These are phyloP conservation scores for Andrena marginata DNA, from an alignment of 2,888 invertebrate species.

Conservation along the genomic window DNA sequence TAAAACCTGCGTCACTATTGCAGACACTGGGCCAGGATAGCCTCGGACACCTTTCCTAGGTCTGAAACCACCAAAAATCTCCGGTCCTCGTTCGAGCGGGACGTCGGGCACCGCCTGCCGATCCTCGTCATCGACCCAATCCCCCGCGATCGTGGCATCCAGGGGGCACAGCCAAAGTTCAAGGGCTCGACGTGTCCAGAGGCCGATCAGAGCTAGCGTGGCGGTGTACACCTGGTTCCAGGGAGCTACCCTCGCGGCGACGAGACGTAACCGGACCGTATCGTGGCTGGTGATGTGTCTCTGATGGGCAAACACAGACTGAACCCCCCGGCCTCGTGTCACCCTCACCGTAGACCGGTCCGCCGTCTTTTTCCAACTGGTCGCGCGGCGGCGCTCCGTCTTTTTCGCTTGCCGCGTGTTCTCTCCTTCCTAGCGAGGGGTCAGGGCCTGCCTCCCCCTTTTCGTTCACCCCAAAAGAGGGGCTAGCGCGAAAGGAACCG, in stretches of 20 bases:
- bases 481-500: constrained; percentile 73
- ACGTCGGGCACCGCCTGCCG: background rate
- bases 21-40: background rate
- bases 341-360: constrained; percentile 76
- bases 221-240: constrained; percentile 42
- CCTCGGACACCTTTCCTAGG: constrained; percentile 1
- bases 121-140: background rate
- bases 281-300: constrained; percentile 77
- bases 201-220: constrained; percentile 1
- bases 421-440: constrained; percentile 60
- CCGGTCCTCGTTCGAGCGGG: background rate
- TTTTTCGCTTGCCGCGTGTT: constrained; percentile 64
- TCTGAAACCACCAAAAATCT: constrained; percentile 5
- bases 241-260: constrained; percentile 68
- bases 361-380: constrained; percentile 77
- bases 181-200: constrained; percentile 14
- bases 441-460: constrained; percentile 62
- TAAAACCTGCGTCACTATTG: background rate
- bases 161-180: constrained; percentile 36
- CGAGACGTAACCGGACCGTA: constrained; percentile 66
- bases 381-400: constrained; percentile 58
- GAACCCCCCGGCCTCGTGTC: constrained; percentile 80
- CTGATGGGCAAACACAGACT: constrained; percentile 85
- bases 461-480: constrained; percentile 65
- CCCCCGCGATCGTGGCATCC: background rate